Evolutionary conservation across 1,140 invertebrate species (phyloP).

Genomic region (Neotoxoptera formosana): DNA sequence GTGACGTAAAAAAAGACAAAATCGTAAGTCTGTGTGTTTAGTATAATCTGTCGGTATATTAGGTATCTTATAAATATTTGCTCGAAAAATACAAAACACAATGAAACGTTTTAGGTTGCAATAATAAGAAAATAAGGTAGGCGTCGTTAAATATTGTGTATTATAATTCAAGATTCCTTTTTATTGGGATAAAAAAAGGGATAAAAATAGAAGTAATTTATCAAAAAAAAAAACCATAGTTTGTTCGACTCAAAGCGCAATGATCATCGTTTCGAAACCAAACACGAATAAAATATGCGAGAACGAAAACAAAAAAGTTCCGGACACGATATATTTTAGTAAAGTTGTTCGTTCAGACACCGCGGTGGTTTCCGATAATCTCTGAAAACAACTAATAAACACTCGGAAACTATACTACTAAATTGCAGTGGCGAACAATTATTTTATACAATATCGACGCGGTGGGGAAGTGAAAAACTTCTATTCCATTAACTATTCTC

Average conservation of each 20-base stretch:
- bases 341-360: background rate
- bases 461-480: background rate
- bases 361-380: background rate
- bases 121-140: background rate
- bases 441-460: background rate
- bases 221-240: background rate
- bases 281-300: background rate
- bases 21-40: background rate
- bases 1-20: background rate
- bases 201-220: background rate
- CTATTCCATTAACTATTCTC: constrained; percentile 14
- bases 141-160: background rate
- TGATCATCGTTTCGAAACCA: background rate
- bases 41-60: background rate
- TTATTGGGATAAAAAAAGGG: background rate
- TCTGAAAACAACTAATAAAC: background rate
- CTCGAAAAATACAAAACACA: background rate
- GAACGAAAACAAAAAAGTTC: background rate
- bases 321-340: background rate
- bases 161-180: background rate
- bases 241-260: background rate
- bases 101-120: background rate
- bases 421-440: background rate
- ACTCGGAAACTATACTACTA: background rate
- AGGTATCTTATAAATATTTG: background rate